phyloP scores from a whole-genome alignment of 2,888 invertebrate species.

The Escarpia spicata region DNA sequence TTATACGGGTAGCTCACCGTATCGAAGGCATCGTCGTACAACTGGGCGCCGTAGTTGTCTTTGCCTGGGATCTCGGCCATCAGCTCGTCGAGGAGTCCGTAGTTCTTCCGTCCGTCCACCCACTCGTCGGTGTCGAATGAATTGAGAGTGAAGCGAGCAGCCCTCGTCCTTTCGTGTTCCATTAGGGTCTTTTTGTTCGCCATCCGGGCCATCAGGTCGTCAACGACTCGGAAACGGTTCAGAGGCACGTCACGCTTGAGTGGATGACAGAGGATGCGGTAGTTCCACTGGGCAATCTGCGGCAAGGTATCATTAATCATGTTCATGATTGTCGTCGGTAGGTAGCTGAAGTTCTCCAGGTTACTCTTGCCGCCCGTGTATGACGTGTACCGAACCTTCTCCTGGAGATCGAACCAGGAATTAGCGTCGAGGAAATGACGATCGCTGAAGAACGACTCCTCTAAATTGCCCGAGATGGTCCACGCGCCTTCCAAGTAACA shows the following conservation, averaged over 20 bases:
- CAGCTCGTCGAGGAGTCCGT: slow-evolving; percentile 43
- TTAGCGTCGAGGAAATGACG: slow-evolving; percentile 52
- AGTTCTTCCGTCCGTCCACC: slow-evolving; percentile 17
- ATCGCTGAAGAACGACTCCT: slow-evolving; percentile 56
- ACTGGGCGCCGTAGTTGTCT: slow-evolving; percentile 44
- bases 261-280: slow-evolving; percentile 50
- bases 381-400: slow-evolving; percentile 51
- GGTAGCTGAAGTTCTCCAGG: slow-evolving; percentile 51
- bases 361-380: slow-evolving; percentile 49
- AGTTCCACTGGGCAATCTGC: slow-evolving; percentile 38
- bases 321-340: slow-evolving; percentile 51
- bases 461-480: slow-evolving; percentile 45
- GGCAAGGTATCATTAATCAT: slow-evolving; percentile 39
- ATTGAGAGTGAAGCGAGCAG: slow-evolving; percentile 31
- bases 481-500: slow-evolving; percentile 57
- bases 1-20: not conserved
- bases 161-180: slow-evolving; percentile 34
- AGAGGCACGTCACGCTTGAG: slow-evolving; percentile 36
- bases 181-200: slow-evolving; percentile 31
- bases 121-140: slow-evolving; percentile 8
- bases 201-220: slow-evolving; percentile 47
- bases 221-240: slow-evolving; percentile 40
- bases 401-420: slow-evolving; percentile 51
- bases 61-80: slow-evolving; percentile 51
- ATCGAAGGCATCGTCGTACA: slow-evolving; percentile 31